phyloP scores from a whole-genome alignment of 2,888 invertebrate genomes.

The Drosophila neonasuta region DNA sequence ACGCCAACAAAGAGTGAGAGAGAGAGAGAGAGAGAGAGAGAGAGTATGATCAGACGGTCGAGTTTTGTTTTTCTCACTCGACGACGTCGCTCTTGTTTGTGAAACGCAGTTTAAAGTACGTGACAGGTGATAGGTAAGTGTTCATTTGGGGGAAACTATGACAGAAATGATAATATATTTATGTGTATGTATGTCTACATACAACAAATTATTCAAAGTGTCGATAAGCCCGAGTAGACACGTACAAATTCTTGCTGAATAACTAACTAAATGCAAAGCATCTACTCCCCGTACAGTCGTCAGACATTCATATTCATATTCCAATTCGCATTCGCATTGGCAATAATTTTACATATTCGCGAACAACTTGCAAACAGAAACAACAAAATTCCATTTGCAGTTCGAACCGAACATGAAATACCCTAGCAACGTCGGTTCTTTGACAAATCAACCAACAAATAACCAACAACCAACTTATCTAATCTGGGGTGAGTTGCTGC shows the following conservation, averaged over 20 bases:
- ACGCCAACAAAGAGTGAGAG: neutral
- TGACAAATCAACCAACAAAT: neutral
- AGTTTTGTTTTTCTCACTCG: neutral
- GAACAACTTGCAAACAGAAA: neutral
- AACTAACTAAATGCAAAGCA: conserved; percentile 6
- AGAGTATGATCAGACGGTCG: neutral
- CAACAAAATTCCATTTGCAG: neutral
- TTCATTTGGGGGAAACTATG: conserved; percentile 23
- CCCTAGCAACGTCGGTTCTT: neutral
- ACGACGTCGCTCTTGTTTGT: conserved; percentile 4
- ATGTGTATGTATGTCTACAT: conserved; percentile 1
- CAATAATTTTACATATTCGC: conserved; percentile 5
- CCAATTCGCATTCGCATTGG: conserved; percentile 12
- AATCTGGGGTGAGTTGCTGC: neutral
- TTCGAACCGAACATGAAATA: neutral
- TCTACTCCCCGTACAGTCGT: neutral
- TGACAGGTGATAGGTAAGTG: conserved; percentile 42
- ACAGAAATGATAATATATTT: conserved; percentile 28
- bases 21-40: neutral
- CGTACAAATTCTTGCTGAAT: conserved; percentile 38
- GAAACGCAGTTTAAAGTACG: conserved; percentile 36
- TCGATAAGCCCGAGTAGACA: conserved; percentile 40
- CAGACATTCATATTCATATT: neutral
- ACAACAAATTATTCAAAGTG: conserved; percentile 43
- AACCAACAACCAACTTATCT: neutral